Conservation (phyloP, 2,113 vertebrate species). For the Oncorhynchus keta region DNA sequence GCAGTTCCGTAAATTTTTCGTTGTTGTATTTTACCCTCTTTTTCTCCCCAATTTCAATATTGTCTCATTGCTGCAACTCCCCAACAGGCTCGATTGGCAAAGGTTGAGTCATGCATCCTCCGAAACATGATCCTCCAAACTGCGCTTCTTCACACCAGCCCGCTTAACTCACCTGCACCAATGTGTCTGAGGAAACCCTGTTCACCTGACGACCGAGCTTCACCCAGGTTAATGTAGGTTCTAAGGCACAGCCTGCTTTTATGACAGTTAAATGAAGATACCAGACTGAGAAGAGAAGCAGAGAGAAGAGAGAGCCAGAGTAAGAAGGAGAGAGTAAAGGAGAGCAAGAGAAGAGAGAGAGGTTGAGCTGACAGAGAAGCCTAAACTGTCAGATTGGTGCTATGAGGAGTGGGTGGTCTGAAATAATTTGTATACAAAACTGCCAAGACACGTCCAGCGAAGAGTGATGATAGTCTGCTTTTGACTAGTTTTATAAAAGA, state of each 20-base stretch:
- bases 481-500: conserved; percentile 36
- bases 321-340: background rate
- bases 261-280: background rate
- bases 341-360: background rate
- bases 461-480: conserved; percentile 46
- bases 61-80: too few species aligned
- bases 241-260: background rate
- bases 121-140: too few species aligned
- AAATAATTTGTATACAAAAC: conserved; percentile 45
- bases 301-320: background rate
- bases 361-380: background rate
- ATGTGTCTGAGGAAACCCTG: too few species aligned
- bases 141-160: too few species aligned
- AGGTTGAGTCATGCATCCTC: too few species aligned
- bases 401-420: conserved; percentile 32
- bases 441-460: conserved; percentile 35
- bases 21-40: too few species aligned
- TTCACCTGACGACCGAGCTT: too few species aligned
- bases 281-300: background rate
- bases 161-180: too few species aligned
- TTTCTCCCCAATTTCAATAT: too few species aligned
- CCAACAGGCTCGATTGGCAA: too few species aligned
- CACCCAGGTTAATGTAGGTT: background rate
- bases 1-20: too few species aligned
- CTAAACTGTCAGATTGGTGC: conserved; percentile 50